Percentiles rank a stretch among this genome's conserved stretches.
Evolutionary conservation across 2,888 invertebrate genomes (phyloP).

Genomic region (Cepaea hortensis): DNA sequence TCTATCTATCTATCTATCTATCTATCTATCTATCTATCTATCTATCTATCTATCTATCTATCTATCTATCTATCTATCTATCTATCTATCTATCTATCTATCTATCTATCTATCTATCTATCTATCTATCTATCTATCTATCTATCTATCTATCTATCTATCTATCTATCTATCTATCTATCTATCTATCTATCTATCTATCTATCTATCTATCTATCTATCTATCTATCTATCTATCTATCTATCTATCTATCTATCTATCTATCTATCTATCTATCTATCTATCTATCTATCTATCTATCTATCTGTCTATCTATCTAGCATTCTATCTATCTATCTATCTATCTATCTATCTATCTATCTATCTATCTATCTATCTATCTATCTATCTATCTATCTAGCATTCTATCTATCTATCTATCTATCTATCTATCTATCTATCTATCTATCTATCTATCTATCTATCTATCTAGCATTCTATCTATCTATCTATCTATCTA

Average conservation of each 20-base stretch:
- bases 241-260: no score
- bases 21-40: conserved; percentile 1
- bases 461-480: neutral
- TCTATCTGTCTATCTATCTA: neutral
- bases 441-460: neutral
- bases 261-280: neutral
- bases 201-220: neutral
- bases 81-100: conserved; percentile 1
- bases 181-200: neutral
- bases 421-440: neutral
- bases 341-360: conserved; percentile 1
- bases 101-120: conserved; percentile 1
- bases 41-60: conserved; percentile 1
- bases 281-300: conserved; percentile 1
- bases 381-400: neutral
- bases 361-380: conserved; percentile 1
- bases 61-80: conserved; percentile 1
- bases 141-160: neutral
- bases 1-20: neutral
- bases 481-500: no score
- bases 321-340: neutral
- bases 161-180: neutral
- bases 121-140: neutral
- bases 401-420: neutral
- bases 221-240: no score